A percentile compares a stretch with the other conserved stretches of the same genome.
Evolutionary conservation across 2,113 vertebrate species (phyloP).

Genomic region (Cheilinus undulatus): DNA sequence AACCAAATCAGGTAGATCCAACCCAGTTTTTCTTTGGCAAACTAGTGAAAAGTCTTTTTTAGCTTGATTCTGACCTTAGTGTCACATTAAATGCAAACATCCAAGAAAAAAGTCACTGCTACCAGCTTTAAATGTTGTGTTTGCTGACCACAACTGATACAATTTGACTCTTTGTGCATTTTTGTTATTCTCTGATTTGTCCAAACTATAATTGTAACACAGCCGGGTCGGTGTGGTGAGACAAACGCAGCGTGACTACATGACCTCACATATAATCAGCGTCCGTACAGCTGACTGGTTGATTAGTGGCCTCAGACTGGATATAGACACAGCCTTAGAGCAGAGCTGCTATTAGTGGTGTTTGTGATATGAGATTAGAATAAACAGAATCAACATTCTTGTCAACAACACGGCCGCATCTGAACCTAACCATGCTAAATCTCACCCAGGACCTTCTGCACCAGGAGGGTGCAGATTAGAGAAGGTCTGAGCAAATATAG

Average conservation of each 20-base stretch:
- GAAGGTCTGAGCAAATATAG: slow-evolving; percentile 32
- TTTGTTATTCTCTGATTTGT: slow-evolving; percentile 24
- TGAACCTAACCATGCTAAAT: slow-evolving; percentile 39
- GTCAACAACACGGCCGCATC: slow-evolving; percentile 74
- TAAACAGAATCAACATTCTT: slow-evolving; percentile 79
- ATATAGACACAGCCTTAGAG: slow-evolving; percentile 66
- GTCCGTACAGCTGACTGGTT: slow-evolving; percentile 64
- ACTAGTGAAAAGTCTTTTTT: no score
- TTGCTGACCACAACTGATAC: background rate
- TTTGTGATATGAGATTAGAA: slow-evolving; percentile 66
- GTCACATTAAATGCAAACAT: no score
- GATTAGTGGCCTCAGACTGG: slow-evolving; percentile 74
- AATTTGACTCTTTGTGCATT: background rate
- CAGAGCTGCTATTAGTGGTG: slow-evolving; percentile 77
- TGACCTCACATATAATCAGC: slow-evolving; percentile 77
- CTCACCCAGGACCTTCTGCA: slow-evolving; percentile 47
- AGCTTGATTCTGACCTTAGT: no score
- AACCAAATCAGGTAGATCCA: no score
- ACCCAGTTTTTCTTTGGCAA: no score
- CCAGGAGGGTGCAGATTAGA: slow-evolving; percentile 31
- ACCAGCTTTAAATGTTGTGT: background rate
- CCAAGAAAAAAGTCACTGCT: no score
- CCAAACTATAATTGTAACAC: slow-evolving; percentile 48
- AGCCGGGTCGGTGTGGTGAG: slow-evolving; percentile 51
- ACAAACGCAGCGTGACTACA: slow-evolving; percentile 55